Evolutionary conservation across 1,140 invertebrate genomes (phyloP).

Genomic region (Colletes latitarsis): DNA sequence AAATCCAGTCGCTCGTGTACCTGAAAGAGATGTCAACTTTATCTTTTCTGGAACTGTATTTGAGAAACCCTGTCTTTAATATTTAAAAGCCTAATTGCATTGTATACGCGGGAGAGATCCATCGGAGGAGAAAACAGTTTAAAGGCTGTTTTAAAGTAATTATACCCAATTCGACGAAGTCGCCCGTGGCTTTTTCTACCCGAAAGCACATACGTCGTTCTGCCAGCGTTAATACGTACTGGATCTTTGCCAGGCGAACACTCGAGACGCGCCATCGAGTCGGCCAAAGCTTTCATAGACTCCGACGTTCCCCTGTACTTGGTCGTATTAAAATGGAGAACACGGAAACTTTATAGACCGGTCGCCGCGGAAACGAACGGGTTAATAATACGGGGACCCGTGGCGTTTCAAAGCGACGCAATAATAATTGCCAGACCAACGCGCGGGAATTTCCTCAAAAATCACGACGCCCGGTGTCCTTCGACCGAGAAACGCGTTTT

Average conservation of each 20-base stretch:
- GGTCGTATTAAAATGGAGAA: slow-evolving; percentile 38
- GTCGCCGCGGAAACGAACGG: background rate
- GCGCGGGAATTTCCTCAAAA: slow-evolving; percentile 14
- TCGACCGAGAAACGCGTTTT: background rate
- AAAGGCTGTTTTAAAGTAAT: too few species aligned
- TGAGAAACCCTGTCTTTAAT: too few species aligned
- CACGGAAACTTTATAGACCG: background rate
- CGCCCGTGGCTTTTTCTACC: too few species aligned
- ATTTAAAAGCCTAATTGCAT: too few species aligned
- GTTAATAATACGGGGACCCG: slow-evolving; percentile 6
- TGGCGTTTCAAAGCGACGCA: slow-evolving; percentile 7
- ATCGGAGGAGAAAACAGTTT: too few species aligned
- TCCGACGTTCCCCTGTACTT: background rate
- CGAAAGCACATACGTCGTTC: too few species aligned
- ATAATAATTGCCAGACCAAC: slow-evolving; percentile 5
- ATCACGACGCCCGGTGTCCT: background rate
- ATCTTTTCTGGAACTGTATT: too few species aligned
- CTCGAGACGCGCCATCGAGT: background rate
- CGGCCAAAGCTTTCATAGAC: slow-evolving; percentile 4
- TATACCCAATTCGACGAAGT: too few species aligned
- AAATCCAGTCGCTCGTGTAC: too few species aligned
- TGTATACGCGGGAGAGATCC: too few species aligned
- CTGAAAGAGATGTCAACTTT: too few species aligned
- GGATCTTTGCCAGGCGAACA: background rate
- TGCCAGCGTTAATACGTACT: background rate